Conservation (phyloP, 2,888 invertebrate species). For the Ferrisia virgata region DNA sequence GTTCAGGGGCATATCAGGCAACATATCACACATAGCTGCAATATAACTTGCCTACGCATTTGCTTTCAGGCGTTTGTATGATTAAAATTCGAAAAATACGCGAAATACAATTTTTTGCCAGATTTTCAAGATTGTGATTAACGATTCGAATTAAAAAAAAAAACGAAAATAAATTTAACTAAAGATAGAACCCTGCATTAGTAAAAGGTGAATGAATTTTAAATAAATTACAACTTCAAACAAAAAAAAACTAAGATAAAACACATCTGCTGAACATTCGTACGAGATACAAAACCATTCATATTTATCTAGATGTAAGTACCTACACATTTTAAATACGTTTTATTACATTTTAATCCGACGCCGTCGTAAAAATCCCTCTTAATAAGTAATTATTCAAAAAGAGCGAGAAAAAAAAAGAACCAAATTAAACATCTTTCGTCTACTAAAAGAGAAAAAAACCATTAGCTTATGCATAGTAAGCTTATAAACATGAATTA, state of each 20-base stretch:
- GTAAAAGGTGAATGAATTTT: too few species aligned
- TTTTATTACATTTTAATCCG: background rate
- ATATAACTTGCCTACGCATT: background rate
- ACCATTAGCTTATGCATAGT: background rate
- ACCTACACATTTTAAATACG: background rate
- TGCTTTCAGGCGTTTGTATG: background rate
- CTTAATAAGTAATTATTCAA: background rate
- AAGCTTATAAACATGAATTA: background rate
- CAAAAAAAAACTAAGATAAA: background rate
- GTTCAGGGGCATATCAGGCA: too few species aligned
- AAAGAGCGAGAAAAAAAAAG: background rate
- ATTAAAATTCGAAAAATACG: background rate
- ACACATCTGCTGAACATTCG: constrained; percentile 12
- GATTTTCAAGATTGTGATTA: too few species aligned
- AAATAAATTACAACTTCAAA: background rate
- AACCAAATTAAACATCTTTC: background rate
- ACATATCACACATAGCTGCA: background rate
- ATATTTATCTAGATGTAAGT: too few species aligned
- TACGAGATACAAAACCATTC: background rate
- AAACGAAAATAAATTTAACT: too few species aligned
- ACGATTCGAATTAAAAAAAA: too few species aligned
- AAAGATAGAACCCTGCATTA: too few species aligned
- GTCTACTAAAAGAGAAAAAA: background rate
- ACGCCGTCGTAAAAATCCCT: background rate
- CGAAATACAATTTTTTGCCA: too few species aligned